Base-by-base conservation (phyloP, 2,888 invertebrate genomes). In the Lasioglossum malachurum region DNA sequence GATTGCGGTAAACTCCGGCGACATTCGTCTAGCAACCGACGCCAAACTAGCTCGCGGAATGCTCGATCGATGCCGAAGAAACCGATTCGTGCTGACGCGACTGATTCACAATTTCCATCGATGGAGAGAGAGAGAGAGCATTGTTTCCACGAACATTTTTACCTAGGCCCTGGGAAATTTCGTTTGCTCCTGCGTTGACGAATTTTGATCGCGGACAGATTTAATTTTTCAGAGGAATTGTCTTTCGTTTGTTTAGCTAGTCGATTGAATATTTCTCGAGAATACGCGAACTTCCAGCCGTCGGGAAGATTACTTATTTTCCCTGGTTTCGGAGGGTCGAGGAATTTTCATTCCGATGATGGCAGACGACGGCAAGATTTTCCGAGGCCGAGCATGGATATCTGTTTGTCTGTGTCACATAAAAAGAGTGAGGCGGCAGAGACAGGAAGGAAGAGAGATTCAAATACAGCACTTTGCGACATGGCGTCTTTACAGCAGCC, bases 1-100 rank as follows among this genome's bases (percentile, higher is more conserved):
- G 82, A 87, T 87, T 80, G 86, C 78, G 75, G 75, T 67, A 78
- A 86, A 86, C 86, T 87, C 72, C 44, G 19, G 27, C 35, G 74
- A 73, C 67, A 27, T 35, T 67, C 67, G 76, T 41, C 46, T 46
- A 73, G 85, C 69, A 44, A 38, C 72, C 23, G 44, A 49, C 31
- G 44, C 60, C 46, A 16, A 49, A 77, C 69, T 31, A 27, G 73
- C 60, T 76, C 44, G 35, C 35, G 44, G 57, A 46, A 41, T 49
- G 44, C 31, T 46, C 19, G 73, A 76, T 67, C 64, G 77, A 38
- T 71, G 41, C 41, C 16, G 27, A n/a, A 49, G 57, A 53, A 82
- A 76, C 38, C 64, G 75, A 76, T 82, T 83, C 27, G 1, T 41
- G 71, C 75, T 80, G 81, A 83, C 75, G 46, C 69, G 38, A 46